Evolutionary conservation across 1,140 invertebrate genomes (phyloP), one percentile per base, ranked within the genome.

Genomic region (Drosophila cardini): DNA sequence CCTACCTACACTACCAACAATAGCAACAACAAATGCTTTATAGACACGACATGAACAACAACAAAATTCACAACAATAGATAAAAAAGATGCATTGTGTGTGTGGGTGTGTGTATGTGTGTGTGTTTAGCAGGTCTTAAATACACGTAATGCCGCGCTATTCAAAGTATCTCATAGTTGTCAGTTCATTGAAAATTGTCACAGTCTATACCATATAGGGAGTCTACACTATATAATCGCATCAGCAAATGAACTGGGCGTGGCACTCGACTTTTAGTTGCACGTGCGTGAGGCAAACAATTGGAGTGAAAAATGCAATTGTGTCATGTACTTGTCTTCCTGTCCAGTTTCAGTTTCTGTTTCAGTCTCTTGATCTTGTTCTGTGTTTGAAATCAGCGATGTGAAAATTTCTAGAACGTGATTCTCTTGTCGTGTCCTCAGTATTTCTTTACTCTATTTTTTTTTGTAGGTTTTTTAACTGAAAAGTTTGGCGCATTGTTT

Each of bases 161-260:
- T 89, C 80, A 87, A 87, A 87, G 58, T 84, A 84, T 65, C 73
- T 84, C 73, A 80, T 89, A 80, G 78, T 38, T 72, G 79, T 84
- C 82, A 83, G 84, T 42, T 71, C 84, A 89, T 87, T 78, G 40
- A 89, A 74, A 63, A 69, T 21, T 74, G 62, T 71, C 78, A 56
- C 71, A 72, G 62, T 43, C 48, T 50, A 26, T 26, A 26, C 4
- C 21, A 26, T 26, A 26, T 0, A 26, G 4, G 21, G 30, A 63
- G 58, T 76, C 11, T n/a, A 63, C 7, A 52, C 48, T 63, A 55
- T 16, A 38, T 72, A 52, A 57, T 57, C 21, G 45, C 8, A 63
- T 45, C 36, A 46, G 40, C 40, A 55, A 55, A 55, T 55, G 52
- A 55, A 55, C 34, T 77, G 76, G 75, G 75, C 48, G 68, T 69